These are phyloP conservation scores for Pedionomus torquatus DNA, from an alignment of 2,113 vertebrate genomes.

Conservation along the genomic window DNA sequence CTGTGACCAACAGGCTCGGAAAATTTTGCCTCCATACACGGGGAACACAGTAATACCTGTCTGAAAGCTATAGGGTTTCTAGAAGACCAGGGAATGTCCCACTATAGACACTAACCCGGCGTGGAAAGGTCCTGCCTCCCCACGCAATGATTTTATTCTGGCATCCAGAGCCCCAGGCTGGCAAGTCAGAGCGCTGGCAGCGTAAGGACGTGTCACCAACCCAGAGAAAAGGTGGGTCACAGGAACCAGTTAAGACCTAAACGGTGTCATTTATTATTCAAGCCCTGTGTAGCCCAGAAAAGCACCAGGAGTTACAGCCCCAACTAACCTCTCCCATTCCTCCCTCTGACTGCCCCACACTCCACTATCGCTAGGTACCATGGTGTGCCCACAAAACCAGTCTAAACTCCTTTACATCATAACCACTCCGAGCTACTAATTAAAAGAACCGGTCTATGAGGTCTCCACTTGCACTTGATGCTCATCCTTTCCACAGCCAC, in stretches of 20 bases:
- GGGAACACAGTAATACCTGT: rapidly evolving
- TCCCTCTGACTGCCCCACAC: neutral
- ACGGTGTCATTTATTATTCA: neutral
- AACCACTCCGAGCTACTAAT: neutral
- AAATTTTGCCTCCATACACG: rapidly evolving
- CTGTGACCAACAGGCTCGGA: neutral
- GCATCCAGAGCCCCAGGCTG: neutral
- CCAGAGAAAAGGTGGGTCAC: rapidly evolving
- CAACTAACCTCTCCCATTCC: neutral
- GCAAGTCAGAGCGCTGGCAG: neutral
- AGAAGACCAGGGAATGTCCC: neutral
- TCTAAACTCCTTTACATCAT: neutral
- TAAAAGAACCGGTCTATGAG: neutral
- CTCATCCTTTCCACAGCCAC: neutral
- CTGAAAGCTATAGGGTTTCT: neutral
- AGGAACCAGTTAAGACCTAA: neutral
- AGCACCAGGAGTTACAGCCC: neutral
- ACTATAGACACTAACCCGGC: rapidly evolving
- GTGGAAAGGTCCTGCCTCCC: neutral
- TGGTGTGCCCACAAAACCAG: rapidly evolving
- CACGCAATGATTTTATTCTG: rapidly evolving
- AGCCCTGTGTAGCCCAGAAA: neutral
- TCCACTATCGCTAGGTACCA: rapidly evolving
- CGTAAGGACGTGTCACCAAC: rapidly evolving
- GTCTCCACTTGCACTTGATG: rapidly evolving